Conservation (phyloP, 1,140 invertebrate species). For the Zaprionus taronus region DNA sequence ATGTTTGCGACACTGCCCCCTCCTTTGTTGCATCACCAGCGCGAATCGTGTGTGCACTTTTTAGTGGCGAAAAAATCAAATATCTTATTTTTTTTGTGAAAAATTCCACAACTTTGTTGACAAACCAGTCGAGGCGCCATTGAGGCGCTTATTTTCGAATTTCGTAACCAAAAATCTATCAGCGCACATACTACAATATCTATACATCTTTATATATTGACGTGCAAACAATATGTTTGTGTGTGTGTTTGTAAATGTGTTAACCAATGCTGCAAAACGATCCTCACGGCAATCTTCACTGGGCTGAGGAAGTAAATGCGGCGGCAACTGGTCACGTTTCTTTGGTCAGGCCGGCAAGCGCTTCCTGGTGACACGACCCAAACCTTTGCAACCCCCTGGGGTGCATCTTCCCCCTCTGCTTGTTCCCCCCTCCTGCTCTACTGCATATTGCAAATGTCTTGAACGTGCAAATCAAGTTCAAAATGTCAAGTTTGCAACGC, state of each 20-base stretch:
- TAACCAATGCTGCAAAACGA: conserved; percentile 69
- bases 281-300: conserved; percentile 12
- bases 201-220: neutral
- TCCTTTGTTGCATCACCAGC: conserved; percentile 55
- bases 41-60: conserved; percentile 26
- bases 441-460: conserved; percentile 26
- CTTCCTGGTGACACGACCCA: conserved; percentile 45
- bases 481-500: conserved; percentile 76
- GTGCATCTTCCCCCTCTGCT: neutral
- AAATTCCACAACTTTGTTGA: conserved; percentile 43
- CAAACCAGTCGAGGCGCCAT: conserved; percentile 65
- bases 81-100: conserved; percentile 15
- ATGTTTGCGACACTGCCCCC: conserved; percentile 16
- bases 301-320: conserved; percentile 33
- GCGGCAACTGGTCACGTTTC: conserved; percentile 53
- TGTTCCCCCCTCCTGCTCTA: conserved; percentile 2
- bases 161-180: conserved; percentile 58
- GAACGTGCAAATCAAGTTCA: conserved; percentile 68
- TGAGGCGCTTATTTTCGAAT: conserved; percentile 32
- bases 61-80: neutral
- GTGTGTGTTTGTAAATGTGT: conserved; percentile 48
- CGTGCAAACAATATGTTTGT: neutral
- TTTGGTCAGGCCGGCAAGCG: neutral
- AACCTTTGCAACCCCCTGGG: conserved; percentile 19
- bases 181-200: neutral